These are phyloP conservation scores for Oncorhynchus clarkii DNA, from an alignment of 2,113 vertebrate genomes.

Conservation along the genomic window DNA sequence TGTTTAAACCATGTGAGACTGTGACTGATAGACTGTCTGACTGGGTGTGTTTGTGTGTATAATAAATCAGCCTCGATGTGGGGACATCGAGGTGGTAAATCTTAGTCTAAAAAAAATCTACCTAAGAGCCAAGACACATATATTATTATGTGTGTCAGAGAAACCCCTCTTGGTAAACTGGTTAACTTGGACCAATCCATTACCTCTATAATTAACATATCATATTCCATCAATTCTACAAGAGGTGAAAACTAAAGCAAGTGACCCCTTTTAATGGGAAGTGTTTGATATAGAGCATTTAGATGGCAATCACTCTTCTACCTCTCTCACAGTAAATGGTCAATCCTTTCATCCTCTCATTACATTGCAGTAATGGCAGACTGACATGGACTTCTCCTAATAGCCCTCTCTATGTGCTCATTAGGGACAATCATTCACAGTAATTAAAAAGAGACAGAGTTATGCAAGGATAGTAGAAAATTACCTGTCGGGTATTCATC, in stretches of 20 bases:
- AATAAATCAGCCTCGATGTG: slow-evolving; percentile 43
- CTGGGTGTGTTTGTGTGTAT: slow-evolving; percentile 13
- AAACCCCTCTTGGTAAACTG: background rate
- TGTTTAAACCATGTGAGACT: slow-evolving; percentile 40
- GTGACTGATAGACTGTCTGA: slow-evolving; percentile 44
- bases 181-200: background rate
- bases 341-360: slow-evolving; percentile 11
- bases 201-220: background rate
- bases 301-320: background rate
- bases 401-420: slow-evolving; percentile 6
- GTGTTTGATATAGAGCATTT: background rate
- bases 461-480: slow-evolving; percentile 30
- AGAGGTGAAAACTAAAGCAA: background rate
- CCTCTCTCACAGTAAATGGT: slow-evolving; percentile 8
- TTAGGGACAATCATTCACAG: slow-evolving; percentile 18
- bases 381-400: slow-evolving; percentile 9
- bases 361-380: slow-evolving; percentile 3
- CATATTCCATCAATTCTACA: background rate
- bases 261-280: background rate
- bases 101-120: background rate
- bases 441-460: slow-evolving; percentile 28
- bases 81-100: slow-evolving; percentile 2
- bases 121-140: background rate
- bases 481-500: slow-evolving; percentile 13
- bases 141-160: background rate